Evolutionary conservation across 2,797 vertebrate genomes (phyloP), one percentile per base, ranked within the genome.

Genomic region (Tokudaia muenninki): DNA sequence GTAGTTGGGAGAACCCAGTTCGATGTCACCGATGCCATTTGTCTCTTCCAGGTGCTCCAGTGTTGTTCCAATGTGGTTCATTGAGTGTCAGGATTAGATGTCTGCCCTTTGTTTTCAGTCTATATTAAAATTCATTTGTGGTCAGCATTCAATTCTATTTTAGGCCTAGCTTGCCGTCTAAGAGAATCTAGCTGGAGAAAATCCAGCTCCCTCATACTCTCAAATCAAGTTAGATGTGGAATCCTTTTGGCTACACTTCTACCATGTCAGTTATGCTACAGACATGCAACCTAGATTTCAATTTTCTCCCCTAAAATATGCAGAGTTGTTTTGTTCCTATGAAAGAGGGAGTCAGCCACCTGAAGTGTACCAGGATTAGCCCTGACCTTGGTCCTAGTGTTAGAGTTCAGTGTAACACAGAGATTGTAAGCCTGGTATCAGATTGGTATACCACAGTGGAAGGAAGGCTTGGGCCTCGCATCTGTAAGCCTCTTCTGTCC

Each of bases 191-290:
- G 92, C 83, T 87, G 81, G 47, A 24, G 61, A 95, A 94, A 94
- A 95, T 72, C 91, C 74, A 94, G 92, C 67, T 96, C 94, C 74
- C 92, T 90, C 84, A 93, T 12, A 16, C 83, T 94, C 61, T 89
- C 74, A 96, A 95, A 97, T 94, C 94, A 72, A 92, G 89, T 96
- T 97, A 91, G 1, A 44, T 41, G 47, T 92, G 65, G 72, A 94
- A 97, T 90, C 74, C 21, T 88, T 86, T 90, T 44, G 72, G 47
- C 94, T 89, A 79, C 29, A 59, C 88, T 95, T 94, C 90, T 65
- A 75, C 12, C 31, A 41, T 83, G 47, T 44, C 57, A 72, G 52
- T 55, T 77, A 31, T 91, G 81, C 50, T 50, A 50, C 75, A 91
- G 57, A 95, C 12, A 26, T 26, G 50, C 19, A 37, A 22, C 61